Evolutionary conservation across 2,113 vertebrate genomes (phyloP), one percentile per base, ranked within the genome.

Genomic region (Petroica traversi): DNA sequence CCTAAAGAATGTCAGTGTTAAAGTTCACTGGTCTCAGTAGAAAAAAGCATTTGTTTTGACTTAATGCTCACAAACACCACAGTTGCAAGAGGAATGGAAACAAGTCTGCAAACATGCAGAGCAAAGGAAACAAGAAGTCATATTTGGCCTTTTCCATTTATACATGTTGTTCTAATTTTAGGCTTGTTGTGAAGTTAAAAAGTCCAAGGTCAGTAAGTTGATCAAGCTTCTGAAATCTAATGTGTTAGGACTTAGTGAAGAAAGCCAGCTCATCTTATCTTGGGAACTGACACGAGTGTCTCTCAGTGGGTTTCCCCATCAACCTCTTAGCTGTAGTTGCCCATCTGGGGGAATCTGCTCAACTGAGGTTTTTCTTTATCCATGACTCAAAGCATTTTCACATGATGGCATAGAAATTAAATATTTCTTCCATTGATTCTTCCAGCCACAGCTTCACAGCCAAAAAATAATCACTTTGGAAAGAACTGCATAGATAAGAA

Each of bases 241-340:
- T 1, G 0, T 63, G 41, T 43, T 13, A n/a, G 34, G 38, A 86
- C n/a, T 59, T 84, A 74, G 26, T 40, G 72, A 76, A 64, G 45
- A 51, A 74, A 52, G 19, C 8, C 58, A 72, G 36, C 16, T 86
- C 19, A 36, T 20, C 36, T 55, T 80, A 22, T 18, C 48, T 74
- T 64, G 46, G 46, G 66, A 84, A 36, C 8, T 63, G 25, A 33
- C 25, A 5, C 0, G 0, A 64, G 6, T 45, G 19, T n/a, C 63
- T 85, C 36, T 73, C 46, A 19, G 8, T 18, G 40, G 34, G 10
- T 49, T 84, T 84, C 51, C 59, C 63, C 7, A 28, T 73, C 18
- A 77, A 9, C 14, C 19, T 40, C 5, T 0, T 31, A 58, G 41
- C 19, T 89, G 36, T 45, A 66, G 55, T 14, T 85, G 18, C 26